Conservation (phyloP, 2,888 invertebrate species). For the Seira sanloemensis region DNA sequence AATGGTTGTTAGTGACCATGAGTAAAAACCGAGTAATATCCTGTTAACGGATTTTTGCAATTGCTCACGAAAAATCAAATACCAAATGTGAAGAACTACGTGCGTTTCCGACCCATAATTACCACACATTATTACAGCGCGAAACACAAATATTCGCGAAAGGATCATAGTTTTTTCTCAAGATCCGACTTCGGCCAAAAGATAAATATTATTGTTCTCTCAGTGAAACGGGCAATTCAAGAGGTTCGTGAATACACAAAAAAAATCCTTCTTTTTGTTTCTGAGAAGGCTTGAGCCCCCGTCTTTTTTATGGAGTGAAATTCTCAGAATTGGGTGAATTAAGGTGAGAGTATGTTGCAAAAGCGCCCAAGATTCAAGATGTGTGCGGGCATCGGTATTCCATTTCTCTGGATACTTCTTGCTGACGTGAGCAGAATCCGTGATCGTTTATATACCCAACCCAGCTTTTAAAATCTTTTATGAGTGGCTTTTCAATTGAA, state of each 20-base stretch:
- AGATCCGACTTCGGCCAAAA: too few species aligned
- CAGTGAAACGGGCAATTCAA: not conserved
- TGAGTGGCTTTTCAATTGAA: not conserved
- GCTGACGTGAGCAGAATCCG: not conserved
- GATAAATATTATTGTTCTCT: not conserved
- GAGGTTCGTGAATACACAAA: not conserved
- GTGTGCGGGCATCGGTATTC: not conserved
- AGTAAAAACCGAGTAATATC: too few species aligned
- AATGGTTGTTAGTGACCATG: too few species aligned
- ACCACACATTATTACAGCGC: too few species aligned
- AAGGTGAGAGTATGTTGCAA: not conserved
- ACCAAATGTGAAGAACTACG: too few species aligned
- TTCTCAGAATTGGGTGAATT: constrained; percentile 2
- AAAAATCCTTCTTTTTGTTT: not conserved
- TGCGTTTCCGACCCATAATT: too few species aligned
- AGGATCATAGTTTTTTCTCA: too few species aligned
- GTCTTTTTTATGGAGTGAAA: not conserved
- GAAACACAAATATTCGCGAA: too few species aligned
- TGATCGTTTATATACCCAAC: not conserved
- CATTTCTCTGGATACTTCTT: not conserved
- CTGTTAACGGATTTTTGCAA: too few species aligned
- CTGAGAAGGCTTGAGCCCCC: not conserved
- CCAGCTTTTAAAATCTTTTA: not conserved
- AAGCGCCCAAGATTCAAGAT: not conserved
- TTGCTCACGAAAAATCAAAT: too few species aligned